phyloP scores from a whole-genome alignment of 2,888 invertebrate genomes.

The Orchesellides sinensis region DNA sequence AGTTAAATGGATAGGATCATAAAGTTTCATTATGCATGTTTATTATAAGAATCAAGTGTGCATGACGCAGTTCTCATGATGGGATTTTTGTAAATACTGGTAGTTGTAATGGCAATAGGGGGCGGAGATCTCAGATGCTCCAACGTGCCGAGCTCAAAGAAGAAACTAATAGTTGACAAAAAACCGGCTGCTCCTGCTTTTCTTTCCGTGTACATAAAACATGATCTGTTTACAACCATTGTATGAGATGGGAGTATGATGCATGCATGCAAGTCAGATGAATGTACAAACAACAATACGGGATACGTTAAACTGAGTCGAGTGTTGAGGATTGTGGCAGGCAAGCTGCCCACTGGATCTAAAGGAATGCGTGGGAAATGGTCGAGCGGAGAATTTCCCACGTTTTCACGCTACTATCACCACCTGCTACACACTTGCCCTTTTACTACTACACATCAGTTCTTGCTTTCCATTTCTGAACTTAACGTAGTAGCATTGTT shows the following conservation, averaged over 20 bases:
- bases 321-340: conserved; percentile 66
- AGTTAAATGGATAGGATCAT: background rate
- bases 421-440: conserved; percentile 71
- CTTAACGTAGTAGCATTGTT: background rate
- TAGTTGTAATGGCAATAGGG: conserved; percentile 17
- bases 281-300: conserved; percentile 16
- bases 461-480: conserved; percentile 10
- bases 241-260: background rate
- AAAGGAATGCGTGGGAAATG: conserved; percentile 71
- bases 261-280: conserved; percentile 7
- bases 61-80: background rate
- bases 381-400: conserved; percentile 66
- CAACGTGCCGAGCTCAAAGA: conserved; percentile 29
- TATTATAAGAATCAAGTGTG: background rate
- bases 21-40: conserved; percentile 22
- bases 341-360: conserved; percentile 67
- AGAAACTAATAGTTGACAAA: conserved; percentile 40
- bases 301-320: conserved; percentile 35
- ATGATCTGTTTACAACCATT: conserved; percentile 2
- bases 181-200: conserved; percentile 32
- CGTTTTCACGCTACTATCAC: conserved; percentile 66
- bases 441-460: conserved; percentile 25
- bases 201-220: background rate
- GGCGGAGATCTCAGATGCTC: conserved; percentile 27
- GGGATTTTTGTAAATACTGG: conserved; percentile 25